These are phyloP conservation scores for Microcebus murinus DNA, from an alignment of 2,113 vertebrate species.

Conservation along the genomic window DNA sequence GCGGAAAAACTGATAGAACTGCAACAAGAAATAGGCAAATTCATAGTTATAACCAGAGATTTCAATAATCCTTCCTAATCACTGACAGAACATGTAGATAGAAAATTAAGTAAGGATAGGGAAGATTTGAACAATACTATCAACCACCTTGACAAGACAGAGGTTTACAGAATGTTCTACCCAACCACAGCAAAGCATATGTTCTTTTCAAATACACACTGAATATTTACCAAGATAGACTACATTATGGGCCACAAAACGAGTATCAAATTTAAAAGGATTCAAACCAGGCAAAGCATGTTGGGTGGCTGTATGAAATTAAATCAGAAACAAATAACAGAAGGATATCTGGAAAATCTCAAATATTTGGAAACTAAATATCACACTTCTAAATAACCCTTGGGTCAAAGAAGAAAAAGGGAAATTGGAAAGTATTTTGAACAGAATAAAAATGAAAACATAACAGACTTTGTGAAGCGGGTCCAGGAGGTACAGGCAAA, in stretches of 20 bases:
- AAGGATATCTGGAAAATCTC: conserved; percentile 35
- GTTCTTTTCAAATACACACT: background rate
- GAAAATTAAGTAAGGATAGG: background rate
- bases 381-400: background rate
- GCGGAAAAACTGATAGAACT: conserved; percentile 6
- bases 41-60: background rate
- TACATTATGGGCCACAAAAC: background rate
- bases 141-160: background rate
- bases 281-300: conserved; percentile 20
- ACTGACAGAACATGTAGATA: background rate
- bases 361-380: conserved; percentile 17
- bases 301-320: conserved; percentile 15
- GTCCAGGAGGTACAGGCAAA: background rate
- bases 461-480: background rate
- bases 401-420: background rate
- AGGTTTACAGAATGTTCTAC: background rate
- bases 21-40: background rate
- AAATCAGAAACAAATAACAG: background rate
- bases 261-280: background rate
- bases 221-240: background rate
- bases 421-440: background rate
- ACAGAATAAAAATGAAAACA: conserved; percentile 45
- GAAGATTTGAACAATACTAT: background rate
- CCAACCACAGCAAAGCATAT: background rate
- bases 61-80: conserved; percentile 2